Evolutionary conservation across 2,797 vertebrate species (phyloP), one percentile per base, ranked within the genome.

Genomic region (Oceanodroma leucorhoa): DNA sequence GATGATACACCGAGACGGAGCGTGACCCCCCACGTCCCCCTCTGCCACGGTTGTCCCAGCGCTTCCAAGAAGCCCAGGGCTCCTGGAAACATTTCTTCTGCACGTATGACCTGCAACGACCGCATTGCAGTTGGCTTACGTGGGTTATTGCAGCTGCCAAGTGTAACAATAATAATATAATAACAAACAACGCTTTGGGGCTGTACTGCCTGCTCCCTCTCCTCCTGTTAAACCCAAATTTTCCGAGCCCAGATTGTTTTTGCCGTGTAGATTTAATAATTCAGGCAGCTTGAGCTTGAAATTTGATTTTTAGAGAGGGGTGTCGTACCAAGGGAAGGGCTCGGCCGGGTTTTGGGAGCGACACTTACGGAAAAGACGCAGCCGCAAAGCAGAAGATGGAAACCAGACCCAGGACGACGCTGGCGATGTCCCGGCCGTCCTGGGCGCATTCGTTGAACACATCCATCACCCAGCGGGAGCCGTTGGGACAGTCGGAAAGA

Each of bases 301-400:
- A n/a, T 19, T 3, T 20, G 20, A 10, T 5, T n/a, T 43, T 67
- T 3, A 26, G 40, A 34, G 51, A 9, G 11, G 26, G 21, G 34
- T 1, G 22, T 23, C 8, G 8, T 7, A 2, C 32, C 14, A 5
- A 5, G 40, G 40, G 54, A n/a, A 76, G 53, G 62, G 76, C 29
- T 73, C 11, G 3, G 51, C 1, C 0, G 9, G n/a, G 29, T 14
- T 7, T 23, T 9, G 36, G 82, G 78, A 6, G 13, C 0, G 2
- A 2, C 51, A 98, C 99, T 98, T 95, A 99, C 99, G 99, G 99
- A 30, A 99, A 94, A 38, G 99, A 98, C 1, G 99, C 98, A 1
- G 97, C 97, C 12, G 99, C 98, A 48, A 99, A 99, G 96, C 98
- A 99, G 85, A 98, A 14, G 79, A 99, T 99, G 67, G 99, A 99